phyloP scores from a whole-genome alignment of 2,113 vertebrate species.

The Clarias gariepinus region DNA sequence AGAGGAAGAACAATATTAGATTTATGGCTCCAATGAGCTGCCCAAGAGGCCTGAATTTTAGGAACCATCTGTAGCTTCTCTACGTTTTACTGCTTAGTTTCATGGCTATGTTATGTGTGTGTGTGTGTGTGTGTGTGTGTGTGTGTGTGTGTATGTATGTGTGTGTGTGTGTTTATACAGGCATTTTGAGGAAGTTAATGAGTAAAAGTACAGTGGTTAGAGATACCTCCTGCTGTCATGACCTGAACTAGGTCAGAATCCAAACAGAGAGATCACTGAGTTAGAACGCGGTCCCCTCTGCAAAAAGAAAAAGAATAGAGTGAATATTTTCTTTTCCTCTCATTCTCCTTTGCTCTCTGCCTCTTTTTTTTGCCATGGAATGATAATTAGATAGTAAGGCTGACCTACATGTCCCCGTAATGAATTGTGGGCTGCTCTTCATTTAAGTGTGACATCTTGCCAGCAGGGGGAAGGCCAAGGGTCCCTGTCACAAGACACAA shows the following conservation, averaged over 20 bases:
- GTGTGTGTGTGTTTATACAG: slow-evolving; percentile 7
- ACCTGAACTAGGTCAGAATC: slow-evolving; percentile 41
- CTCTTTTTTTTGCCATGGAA: slow-evolving; percentile 18
- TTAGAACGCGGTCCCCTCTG: slow-evolving; percentile 18
- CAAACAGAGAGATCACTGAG: slow-evolving; percentile 16
- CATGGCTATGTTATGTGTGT: slow-evolving; percentile 2
- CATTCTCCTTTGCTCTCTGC: neutral
- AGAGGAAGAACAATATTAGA: neutral
- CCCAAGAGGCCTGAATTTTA: slow-evolving; percentile 1
- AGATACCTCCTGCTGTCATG: slow-evolving; percentile 36
- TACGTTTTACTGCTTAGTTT: neutral
- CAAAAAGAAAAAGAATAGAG: neutral
- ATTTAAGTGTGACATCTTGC: slow-evolving; percentile 47
- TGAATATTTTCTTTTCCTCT: slow-evolving; percentile 8
- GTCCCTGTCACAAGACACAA: slow-evolving; percentile 35
- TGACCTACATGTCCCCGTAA: slow-evolving; percentile 42
- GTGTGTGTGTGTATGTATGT: slow-evolving; percentile 2
- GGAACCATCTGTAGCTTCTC: neutral
- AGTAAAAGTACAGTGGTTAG: slow-evolving; percentile 27
- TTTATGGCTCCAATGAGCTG: neutral
- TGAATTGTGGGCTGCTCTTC: slow-evolving; percentile 43
- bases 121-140: slow-evolving; percentile 9
- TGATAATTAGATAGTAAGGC: slow-evolving; percentile 48
- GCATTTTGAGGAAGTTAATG: slow-evolving; percentile 41
- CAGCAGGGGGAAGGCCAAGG: slow-evolving; percentile 36